Conservation (phyloP, 2,888 invertebrate species). For the Drosophila neutralis region DNA sequence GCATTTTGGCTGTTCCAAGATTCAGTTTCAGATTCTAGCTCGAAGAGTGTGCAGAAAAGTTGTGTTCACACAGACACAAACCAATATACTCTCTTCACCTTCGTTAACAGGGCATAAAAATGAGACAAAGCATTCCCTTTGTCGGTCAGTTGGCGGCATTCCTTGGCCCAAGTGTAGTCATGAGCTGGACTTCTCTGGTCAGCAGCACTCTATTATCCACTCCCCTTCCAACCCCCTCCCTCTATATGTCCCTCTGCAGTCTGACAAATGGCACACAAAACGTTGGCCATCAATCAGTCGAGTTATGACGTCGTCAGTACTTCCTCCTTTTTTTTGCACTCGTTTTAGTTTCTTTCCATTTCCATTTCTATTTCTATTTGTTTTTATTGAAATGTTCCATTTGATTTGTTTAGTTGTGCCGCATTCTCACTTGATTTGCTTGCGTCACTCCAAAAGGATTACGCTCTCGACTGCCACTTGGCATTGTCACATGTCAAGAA, state of each 20-base stretch:
- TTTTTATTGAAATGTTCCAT: slow-evolving; percentile 71
- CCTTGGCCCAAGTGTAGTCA: slow-evolving; percentile 52
- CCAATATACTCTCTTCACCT: background rate
- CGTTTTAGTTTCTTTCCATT: background rate
- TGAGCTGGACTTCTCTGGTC: slow-evolving; percentile 6
- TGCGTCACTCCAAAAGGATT: slow-evolving; percentile 33
- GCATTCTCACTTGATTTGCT: slow-evolving; percentile 50
- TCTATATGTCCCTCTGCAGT: slow-evolving; percentile 11
- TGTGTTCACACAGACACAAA: background rate
- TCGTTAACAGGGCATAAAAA: background rate
- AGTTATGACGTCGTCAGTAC: slow-evolving; percentile 69
- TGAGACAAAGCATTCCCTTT: background rate
- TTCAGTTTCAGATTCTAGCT: too few relatives aligned
- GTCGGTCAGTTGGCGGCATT: slow-evolving; percentile 52
- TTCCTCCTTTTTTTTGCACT: slow-evolving; percentile 5
- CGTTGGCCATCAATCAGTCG: slow-evolving; percentile 71
- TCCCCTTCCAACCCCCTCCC: slow-evolving; percentile 1
- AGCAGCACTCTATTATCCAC: background rate
- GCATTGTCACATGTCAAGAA: slow-evolving; percentile 51
- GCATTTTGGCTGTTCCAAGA: background rate
- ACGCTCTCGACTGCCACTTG: slow-evolving; percentile 46
- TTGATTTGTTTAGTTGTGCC: slow-evolving; percentile 65
- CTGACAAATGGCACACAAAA: slow-evolving; percentile 69
- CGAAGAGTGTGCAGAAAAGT: background rate
- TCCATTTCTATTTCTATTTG: slow-evolving; percentile 30